These are phyloP conservation scores for Phaethornis superciliosus DNA, from an alignment of 2,113 vertebrate species.

Conservation along the genomic window DNA sequence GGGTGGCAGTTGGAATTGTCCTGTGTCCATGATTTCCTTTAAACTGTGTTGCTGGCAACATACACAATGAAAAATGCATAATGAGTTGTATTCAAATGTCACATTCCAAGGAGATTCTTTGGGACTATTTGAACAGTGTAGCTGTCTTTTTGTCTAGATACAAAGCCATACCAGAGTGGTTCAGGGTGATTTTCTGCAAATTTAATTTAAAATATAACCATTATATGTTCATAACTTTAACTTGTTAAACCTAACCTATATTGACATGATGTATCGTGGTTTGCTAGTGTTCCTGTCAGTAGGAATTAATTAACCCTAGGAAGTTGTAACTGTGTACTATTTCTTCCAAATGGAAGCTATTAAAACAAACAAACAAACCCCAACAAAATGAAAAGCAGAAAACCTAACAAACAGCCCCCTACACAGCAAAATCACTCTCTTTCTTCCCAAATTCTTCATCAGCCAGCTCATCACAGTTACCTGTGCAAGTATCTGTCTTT, in stretches of 20 bases:
- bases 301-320: neutral
- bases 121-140: neutral
- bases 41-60: neutral
- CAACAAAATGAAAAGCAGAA: no score
- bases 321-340: neutral
- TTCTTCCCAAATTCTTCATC: fast-evolving
- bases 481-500: neutral
- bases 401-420: fast-evolving
- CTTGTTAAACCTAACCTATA: neutral
- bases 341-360: neutral
- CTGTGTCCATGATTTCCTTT: neutral
- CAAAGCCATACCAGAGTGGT: neutral
- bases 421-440: neutral
- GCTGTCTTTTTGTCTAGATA: neutral
- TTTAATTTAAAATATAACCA: neutral
- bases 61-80: neutral
- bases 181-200: neutral
- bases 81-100: neutral
- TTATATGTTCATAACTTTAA: neutral
- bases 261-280: neutral
- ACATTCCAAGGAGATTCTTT: neutral
- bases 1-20: neutral
- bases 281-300: neutral
- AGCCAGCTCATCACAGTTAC: neutral
- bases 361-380: neutral